Conservation (phyloP, 2,113 vertebrate species). For the Hemiprocne comata region DNA sequence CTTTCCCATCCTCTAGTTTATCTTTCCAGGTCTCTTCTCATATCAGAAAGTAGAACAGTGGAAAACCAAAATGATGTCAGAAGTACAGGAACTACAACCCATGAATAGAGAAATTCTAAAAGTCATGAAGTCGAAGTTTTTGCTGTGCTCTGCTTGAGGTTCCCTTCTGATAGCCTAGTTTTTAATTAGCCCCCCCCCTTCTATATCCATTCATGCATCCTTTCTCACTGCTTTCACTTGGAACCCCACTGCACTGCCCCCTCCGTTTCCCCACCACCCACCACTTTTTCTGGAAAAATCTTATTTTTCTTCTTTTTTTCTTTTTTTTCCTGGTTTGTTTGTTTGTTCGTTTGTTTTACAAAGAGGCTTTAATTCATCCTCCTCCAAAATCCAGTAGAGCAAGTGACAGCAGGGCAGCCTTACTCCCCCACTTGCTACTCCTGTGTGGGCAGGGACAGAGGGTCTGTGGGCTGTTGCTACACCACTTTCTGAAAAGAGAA, state of each 20-base stretch:
- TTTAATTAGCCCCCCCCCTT: background rate
- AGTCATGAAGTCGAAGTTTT: background rate
- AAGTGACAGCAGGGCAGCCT: background rate
- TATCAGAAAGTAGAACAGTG: background rate
- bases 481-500: background rate
- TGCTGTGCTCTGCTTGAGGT: background rate
- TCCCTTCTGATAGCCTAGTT: background rate
- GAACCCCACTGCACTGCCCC: background rate
- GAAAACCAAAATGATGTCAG: background rate
- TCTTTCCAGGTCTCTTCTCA: background rate
- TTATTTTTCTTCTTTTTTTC: fast-evolving
- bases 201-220: background rate
- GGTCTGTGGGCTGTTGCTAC: background rate
- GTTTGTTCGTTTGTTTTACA: background rate
- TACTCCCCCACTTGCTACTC: background rate
- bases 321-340: background rate
- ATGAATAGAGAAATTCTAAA: background rate
- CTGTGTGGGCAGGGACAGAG: background rate
- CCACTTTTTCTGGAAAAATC: background rate
- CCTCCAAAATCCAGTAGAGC: background rate
- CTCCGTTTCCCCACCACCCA: background rate
- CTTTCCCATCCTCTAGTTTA: background rate
- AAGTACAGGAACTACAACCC: background rate
- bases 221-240: background rate
- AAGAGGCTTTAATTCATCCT: background rate